Base-by-base conservation (phyloP, 1,140 invertebrate species). In the Papilio polyxenes region DNA sequence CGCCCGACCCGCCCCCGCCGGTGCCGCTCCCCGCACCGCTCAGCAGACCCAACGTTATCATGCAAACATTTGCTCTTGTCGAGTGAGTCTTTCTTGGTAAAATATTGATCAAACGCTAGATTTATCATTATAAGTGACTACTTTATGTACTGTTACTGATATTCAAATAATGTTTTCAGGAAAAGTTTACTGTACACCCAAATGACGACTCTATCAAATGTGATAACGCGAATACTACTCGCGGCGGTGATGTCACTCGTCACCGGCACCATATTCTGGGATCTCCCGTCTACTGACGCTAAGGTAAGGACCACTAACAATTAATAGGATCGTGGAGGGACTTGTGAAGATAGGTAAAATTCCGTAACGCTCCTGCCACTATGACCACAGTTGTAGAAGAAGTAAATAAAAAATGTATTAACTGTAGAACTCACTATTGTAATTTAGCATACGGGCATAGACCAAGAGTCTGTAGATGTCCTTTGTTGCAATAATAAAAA, bases 251-350 rank as follows among this genome's bases (percentile, higher is more conserved):
- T 98, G 84, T 98, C 98, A 0, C 95, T 98, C 7, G 95, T 97
- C 75, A 96, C 97, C n/a, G 98, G 98, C 51, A 96, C 97, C 82
- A 96, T 98, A 78, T 99, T 98, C 91, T 98, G 98, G 98, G 97
- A 98, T 86, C 95, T 98, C 1, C 97, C 97, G 6, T 92, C 95
- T n/a, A 95, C 97, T 13, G 95, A 95, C 62, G 78, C 92, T 20
- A 92, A 92, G 90, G 93, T 94, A 86, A 56, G 40, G 56, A 78
- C 6, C 9, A n/a, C 15, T n/a, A 56, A 56, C 17, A 51, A 13
- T 56, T 5, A 56, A 56, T 56, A 56, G 23, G 23, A 31, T 31
- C 23, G 23, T 31, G 23, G 23, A 31, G 2, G 23, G 23, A 31
- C 2, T 31, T 31, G 23, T 31, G 23, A 31, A 31, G 23, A 31